A percentile compares a stretch with the other conserved stretches of the same genome.
phyloP scores from a whole-genome alignment of 2,797 vertebrate genomes.

The Sphenopsis melanotis region DNA sequence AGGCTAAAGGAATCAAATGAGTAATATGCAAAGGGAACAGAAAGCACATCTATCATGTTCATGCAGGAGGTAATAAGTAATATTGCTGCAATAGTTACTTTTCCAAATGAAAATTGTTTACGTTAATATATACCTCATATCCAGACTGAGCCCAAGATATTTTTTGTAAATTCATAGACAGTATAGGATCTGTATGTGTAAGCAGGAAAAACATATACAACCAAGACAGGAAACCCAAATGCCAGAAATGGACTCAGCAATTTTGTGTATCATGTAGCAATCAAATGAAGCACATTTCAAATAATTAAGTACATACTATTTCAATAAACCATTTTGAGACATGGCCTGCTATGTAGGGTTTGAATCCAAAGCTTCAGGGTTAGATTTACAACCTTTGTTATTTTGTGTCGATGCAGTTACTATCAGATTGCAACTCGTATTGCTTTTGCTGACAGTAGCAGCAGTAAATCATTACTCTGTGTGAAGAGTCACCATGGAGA shows the following conservation, averaged over 20 bases:
- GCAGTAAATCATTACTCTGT: neutral
- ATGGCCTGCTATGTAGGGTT: neutral
- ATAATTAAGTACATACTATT: neutral
- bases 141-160: neutral
- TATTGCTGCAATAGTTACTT: neutral
- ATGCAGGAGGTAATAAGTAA: neutral
- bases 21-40: neutral
- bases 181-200: neutral
- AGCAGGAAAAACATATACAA: neutral
- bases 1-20: constrained; percentile 34
- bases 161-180: neutral
- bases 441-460: neutral
- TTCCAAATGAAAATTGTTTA: neutral
- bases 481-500: neutral
- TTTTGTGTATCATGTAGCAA: neutral
- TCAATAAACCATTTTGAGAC: neutral
- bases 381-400: neutral
- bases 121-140: neutral
- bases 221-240: neutral
- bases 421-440: neutral
- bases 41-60: constrained; percentile 6
- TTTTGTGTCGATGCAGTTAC: neutral
- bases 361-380: neutral
- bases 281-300: neutral
- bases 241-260: neutral